Evolutionary conservation across 23 tunicate genomes (phyloP).

Genomic region (Trididemnum miniatum): DNA sequence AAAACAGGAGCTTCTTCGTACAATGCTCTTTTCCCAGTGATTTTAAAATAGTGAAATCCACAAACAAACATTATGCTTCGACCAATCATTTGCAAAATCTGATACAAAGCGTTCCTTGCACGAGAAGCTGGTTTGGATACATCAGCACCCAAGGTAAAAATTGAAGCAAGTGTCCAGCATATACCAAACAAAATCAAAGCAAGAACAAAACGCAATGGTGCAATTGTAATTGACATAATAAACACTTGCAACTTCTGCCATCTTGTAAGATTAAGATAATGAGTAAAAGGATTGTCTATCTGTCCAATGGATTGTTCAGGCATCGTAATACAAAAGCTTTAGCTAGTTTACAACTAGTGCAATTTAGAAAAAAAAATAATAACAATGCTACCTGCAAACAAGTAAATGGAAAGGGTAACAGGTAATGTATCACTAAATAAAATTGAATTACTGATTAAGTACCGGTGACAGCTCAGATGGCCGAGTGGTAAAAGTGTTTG

Average conservation of each 20-base stretch:
- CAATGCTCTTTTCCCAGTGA: constrained; percentile 59
- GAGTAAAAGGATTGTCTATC: constrained; percentile 61
- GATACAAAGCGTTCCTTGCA: constrained; percentile 25
- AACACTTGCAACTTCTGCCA: constrained; percentile 56
- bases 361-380: too few species aligned
- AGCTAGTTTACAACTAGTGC: too few species aligned
- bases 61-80: constrained; percentile 26
- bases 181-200: constrained; percentile 8
- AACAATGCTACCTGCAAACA: too few species aligned
- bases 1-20: constrained; percentile 60
- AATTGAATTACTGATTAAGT: too few species aligned
- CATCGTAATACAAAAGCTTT: too few species aligned
- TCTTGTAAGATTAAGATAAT: constrained; percentile 29
- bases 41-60: constrained; percentile 44
- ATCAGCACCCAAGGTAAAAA: constrained; percentile 50
- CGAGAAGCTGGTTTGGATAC: constrained; percentile 35
- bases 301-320: too few species aligned
- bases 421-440: too few species aligned
- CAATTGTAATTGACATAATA: constrained; percentile 71
- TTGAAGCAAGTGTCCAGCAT: constrained; percentile 38
- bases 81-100: constrained; percentile 31
- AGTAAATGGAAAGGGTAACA: too few species aligned
- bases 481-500: too few species aligned
- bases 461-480: too few species aligned
- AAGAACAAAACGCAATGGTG: constrained; percentile 61